Conservation (phyloP, 2,113 vertebrate genomes). For the Burhinus bistriatus region DNA sequence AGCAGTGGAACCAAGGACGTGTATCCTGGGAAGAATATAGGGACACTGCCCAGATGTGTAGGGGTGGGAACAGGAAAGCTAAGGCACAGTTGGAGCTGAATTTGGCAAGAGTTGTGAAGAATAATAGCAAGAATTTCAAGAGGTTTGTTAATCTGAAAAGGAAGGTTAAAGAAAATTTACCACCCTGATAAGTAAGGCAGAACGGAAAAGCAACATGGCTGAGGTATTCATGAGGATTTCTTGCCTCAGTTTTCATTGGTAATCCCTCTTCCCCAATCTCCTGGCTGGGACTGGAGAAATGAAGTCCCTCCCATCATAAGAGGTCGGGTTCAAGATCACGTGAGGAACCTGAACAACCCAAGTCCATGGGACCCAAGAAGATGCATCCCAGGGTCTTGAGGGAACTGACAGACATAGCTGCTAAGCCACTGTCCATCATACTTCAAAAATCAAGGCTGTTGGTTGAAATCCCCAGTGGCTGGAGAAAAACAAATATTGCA, state of each 20-base stretch:
- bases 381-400: neutral
- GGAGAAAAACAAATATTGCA: neutral
- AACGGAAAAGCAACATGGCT: neutral
- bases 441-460: neutral
- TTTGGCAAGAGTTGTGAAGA: neutral
- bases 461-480: neutral
- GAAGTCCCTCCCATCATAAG: neutral
- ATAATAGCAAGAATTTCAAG: neutral
- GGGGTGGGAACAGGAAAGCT: neutral
- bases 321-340: neutral
- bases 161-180: neutral
- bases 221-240: neutral
- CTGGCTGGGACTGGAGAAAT: neutral
- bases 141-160: neutral
- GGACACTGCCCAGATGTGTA: too few relatives aligned
- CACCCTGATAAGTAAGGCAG: neutral
- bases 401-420: neutral
- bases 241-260: neutral
- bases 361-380: neutral
- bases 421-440: neutral
- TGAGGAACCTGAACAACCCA: neutral
- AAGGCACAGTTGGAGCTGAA: neutral
- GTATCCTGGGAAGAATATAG: neutral
- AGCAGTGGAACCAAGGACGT: neutral
- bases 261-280: neutral